Evolutionary conservation across 2,888 invertebrate genomes (phyloP).

Genomic region (Plebejus anna): DNA sequence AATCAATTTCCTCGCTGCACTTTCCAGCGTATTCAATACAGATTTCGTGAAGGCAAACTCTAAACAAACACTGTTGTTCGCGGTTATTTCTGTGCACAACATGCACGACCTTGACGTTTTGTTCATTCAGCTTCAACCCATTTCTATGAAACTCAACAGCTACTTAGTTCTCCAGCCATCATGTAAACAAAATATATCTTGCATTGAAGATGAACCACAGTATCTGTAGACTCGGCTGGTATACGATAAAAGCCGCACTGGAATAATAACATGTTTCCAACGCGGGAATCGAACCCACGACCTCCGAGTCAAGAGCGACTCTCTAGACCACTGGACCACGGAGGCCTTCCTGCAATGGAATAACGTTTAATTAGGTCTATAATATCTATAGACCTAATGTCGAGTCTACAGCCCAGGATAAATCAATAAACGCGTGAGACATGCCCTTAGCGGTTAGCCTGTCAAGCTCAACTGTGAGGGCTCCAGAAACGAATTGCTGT

Average conservation of each 20-base stretch:
- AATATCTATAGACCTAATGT: too few relatives aligned
- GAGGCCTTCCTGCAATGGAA: too few relatives aligned
- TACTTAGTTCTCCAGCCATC: not conserved
- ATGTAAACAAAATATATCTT: not conserved
- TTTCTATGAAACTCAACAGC: not conserved
- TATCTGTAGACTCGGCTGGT: too few relatives aligned
- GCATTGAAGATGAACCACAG: not conserved
- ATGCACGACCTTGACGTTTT: constrained; percentile 1
- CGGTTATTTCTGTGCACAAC: not conserved
- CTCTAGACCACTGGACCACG: too few relatives aligned
- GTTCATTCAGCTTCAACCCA: not conserved
- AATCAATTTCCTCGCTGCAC: not conserved
- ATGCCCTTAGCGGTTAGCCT: not conserved
- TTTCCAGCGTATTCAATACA: not conserved
- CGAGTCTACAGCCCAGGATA: not conserved
- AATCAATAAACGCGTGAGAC: not conserved
- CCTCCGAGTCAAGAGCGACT: too few relatives aligned
- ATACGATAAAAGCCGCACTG: too few relatives aligned
- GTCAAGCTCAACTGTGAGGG: too few relatives aligned
- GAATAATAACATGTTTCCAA: not conserved
- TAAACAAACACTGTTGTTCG: constrained; percentile 1
- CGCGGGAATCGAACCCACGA: too few relatives aligned
- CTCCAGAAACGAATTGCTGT: too few relatives aligned
- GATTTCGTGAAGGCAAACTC: not conserved
- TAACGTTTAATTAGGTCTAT: not conserved